Percentiles rank a stretch among this genome's conserved stretches.
phyloP scores from a whole-genome alignment of 1,140 invertebrate genomes.

The Rhynchophorus ferrugineus region DNA sequence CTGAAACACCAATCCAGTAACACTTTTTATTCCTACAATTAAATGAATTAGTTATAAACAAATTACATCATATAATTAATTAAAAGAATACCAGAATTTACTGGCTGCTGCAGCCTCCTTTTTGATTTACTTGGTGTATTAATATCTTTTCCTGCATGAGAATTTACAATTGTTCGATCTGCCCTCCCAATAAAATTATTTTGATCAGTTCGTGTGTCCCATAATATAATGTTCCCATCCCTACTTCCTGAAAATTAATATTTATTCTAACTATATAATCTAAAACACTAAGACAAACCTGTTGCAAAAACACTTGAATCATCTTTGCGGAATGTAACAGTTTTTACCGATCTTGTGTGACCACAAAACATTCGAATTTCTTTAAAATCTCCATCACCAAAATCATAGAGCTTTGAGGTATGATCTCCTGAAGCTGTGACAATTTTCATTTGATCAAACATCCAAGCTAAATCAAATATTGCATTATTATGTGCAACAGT shows the following conservation, averaged over 20 bases:
- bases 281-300: slow-evolving; percentile 33
- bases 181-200: slow-evolving; percentile 27
- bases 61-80: neutral
- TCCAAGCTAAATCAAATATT: slow-evolving; percentile 83
- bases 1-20: slow-evolving; percentile 74
- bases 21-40: slow-evolving; percentile 45
- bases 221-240: slow-evolving; percentile 76
- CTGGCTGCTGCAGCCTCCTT: slow-evolving; percentile 16
- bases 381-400: slow-evolving; percentile 48
- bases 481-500: slow-evolving; percentile 74
- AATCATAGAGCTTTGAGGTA: slow-evolving; percentile 67
- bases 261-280: neutral
- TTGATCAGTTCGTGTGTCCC: slow-evolving; percentile 62
- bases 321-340: slow-evolving; percentile 58
- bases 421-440: slow-evolving; percentile 82
- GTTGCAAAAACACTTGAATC: slow-evolving; percentile 73
- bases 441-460: slow-evolving; percentile 62
- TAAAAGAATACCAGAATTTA: slow-evolving; percentile 8
- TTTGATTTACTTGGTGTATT: slow-evolving; percentile 26
- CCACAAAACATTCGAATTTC: slow-evolving; percentile 55
- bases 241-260: slow-evolving; percentile 48
- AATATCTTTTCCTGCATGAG: slow-evolving; percentile 29
- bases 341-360: slow-evolving; percentile 74
- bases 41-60: neutral
- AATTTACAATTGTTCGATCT: slow-evolving; percentile 37